Evolutionary conservation across 2,888 invertebrate species (phyloP), one percentile per base, ranked within the genome.

Genomic region (Selenia dentaria): DNA sequence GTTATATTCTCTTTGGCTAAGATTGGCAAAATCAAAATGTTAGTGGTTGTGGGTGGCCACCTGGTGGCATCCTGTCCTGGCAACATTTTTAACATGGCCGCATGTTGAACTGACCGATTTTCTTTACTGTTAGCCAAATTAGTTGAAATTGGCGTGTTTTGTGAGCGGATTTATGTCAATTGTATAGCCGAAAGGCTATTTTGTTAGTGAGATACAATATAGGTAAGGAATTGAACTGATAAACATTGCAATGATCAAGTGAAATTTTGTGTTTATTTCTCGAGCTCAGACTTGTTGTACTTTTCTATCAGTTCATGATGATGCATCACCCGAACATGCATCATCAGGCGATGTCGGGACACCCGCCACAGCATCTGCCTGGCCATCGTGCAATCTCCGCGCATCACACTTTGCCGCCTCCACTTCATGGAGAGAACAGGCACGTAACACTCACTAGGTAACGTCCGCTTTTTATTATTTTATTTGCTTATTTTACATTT

Each of bases 61-160:
- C n/a, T n/a, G n/a, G n/a, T n/a, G n/a, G n/a, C n/a, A n/a, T n/a
- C n/a, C n/a, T 9, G 35, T 32, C 1, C 3, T 68, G 66, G 77
- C 67, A 83, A 83, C 81, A 83, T 80, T 84, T 81, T 83, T 94
- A 95, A 94, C 94, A 95, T 95, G 95, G 95, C 95, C 94, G 95
- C 95, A 94, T 94, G 95, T 94, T 95, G 94, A 93, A 93, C 89
- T 79, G 92, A 91, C 91, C 92, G 91, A 92, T 94, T 94, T 94
- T 94, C 94, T 94, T 94, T 94, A 94, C 93, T 94, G 94, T 94
- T 94, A 92, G 94, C 94, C 94, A 94, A 94, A 87, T 79, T 76
- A 77, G 67, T 64, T 70, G 64, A 74, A 62, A 70, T 67, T 73
- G 74, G 77, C 76, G 74, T 76, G 65, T 78, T 74, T 78, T 71